Conservation (phyloP, 2,888 invertebrate species). For the Hesperia comma region DNA sequence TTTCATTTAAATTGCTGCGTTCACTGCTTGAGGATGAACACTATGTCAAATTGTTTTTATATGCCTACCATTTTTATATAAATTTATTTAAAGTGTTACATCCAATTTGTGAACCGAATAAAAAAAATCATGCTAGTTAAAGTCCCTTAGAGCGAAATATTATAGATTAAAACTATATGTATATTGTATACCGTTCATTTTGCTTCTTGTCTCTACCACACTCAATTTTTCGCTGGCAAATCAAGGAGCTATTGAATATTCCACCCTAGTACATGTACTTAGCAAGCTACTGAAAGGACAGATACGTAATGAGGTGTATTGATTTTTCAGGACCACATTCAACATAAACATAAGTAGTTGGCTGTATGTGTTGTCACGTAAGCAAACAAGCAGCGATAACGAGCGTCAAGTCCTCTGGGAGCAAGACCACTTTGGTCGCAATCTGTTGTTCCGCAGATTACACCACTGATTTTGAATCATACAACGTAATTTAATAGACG, state of each 20-base stretch:
- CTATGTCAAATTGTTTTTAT: no score
- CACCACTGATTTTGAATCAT: constrained; percentile 10
- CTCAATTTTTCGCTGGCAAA: neutral
- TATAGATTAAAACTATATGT: no score
- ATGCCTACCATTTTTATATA: no score
- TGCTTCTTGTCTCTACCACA: neutral
- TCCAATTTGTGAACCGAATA: no score
- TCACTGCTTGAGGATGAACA: no score
- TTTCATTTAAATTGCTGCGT: no score
- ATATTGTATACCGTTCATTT: no score
- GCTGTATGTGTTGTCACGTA: neutral
- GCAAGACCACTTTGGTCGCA: constrained; percentile 7
- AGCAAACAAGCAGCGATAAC: constrained; percentile 25
- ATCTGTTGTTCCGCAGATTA: constrained; percentile 19
- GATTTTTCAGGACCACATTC: neutral
- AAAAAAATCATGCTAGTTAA: no score
- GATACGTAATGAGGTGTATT: neutral
- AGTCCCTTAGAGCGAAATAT: no score
- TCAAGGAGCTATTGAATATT: neutral
- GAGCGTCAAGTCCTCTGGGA: constrained; percentile 24
- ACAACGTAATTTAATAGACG: constrained; percentile 5
- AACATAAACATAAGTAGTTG: constrained; percentile 2
- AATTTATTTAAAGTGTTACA: no score
- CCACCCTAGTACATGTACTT: neutral
- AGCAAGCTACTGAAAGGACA: neutral